Percentiles rank a stretch among this genome's conserved stretches.
These are phyloP conservation scores for Hirtodrosophila histrioides DNA, from an alignment of 2,888 invertebrate genomes.

Conservation along the genomic window DNA sequence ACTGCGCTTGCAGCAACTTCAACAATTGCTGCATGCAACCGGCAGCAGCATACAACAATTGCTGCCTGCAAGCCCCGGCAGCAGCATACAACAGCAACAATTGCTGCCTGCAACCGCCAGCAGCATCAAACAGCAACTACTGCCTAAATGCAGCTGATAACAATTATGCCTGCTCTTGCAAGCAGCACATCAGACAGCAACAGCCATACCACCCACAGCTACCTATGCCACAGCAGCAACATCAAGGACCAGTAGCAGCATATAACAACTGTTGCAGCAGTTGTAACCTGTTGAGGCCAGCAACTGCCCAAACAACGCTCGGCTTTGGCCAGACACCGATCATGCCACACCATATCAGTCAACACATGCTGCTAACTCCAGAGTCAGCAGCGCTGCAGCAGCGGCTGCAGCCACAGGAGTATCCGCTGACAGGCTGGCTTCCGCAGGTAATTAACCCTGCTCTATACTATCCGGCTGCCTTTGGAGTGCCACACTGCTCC, in stretches of 20 bases:
- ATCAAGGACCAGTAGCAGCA: constrained; percentile 6
- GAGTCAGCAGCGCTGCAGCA: constrained; percentile 6
- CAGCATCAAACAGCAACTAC: constrained; percentile 1
- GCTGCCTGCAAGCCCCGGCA: constrained; percentile 8
- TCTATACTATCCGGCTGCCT: constrained; percentile 22
- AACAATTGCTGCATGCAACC: constrained; percentile 31
- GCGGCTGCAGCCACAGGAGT: constrained; percentile 8
- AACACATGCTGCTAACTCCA: constrained; percentile 12
- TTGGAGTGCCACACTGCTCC: constrained; percentile 11
- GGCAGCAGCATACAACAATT: constrained; percentile 5
- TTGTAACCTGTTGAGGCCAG: constrained; percentile 31
- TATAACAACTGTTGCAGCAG: constrained; percentile 29
- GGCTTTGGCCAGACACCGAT: background rate
- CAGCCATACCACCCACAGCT: constrained; percentile 1
- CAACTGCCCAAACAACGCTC: constrained; percentile 19
- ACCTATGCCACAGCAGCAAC: constrained; percentile 21
- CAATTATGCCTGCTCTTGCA: background rate
- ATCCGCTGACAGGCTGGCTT: constrained; percentile 5
- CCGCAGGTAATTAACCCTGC: constrained; percentile 2
- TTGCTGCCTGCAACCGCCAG: constrained; percentile 27
- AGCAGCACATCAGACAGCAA: background rate
- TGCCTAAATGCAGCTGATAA: background rate
- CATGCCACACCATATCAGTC: constrained; percentile 11
- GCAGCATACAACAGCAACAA: constrained; percentile 10
- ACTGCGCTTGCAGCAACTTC: constrained; percentile 9